A percentile compares a stretch with the other conserved stretches of the same genome.
Evolutionary conservation across 2,797 vertebrate species (phyloP).

Genomic region (Urophycis tenuis): DNA sequence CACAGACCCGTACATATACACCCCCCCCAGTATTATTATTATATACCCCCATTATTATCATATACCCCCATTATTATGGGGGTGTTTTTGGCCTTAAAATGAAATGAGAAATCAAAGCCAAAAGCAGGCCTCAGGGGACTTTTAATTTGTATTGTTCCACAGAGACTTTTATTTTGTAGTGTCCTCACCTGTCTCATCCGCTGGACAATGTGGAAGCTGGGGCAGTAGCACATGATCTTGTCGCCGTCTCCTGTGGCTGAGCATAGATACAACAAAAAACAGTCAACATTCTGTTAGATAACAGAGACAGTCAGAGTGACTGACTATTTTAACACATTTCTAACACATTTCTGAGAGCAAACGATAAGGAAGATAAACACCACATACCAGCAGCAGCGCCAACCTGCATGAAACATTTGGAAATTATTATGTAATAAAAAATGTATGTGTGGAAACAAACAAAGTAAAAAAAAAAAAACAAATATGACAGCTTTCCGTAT

Average conservation of each 20-base stretch:
- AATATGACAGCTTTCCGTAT: too few relatives aligned
- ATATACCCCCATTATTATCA: not conserved
- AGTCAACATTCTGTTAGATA: too few relatives aligned
- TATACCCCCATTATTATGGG: not conserved
- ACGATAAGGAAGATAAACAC: not conserved
- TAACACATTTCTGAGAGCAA: not conserved
- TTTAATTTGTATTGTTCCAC: too few relatives aligned
- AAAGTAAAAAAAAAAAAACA: too few relatives aligned
- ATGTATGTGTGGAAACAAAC: conserved; percentile 4
- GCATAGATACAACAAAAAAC: too few relatives aligned
- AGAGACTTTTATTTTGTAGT: too few relatives aligned
- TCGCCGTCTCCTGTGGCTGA: conserved; percentile 48
- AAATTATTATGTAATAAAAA: not conserved
- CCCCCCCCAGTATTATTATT: too few relatives aligned
- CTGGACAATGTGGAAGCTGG: conserved; percentile 55
- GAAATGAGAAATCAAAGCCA: too few relatives aligned
- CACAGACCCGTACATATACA: not conserved
- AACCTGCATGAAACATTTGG: conserved; percentile 33
- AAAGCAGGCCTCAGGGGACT: too few relatives aligned
- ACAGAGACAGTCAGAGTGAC: too few relatives aligned
- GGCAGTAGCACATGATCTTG: conserved; percentile 54
- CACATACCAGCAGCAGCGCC: conserved; percentile 52
- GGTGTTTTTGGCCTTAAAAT: too few relatives aligned
- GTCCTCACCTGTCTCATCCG: conserved; percentile 57
- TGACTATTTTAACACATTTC: not conserved